These are phyloP conservation scores for Alosa sapidissima DNA, from an alignment of 2,797 vertebrate species.

Conservation along the genomic window DNA sequence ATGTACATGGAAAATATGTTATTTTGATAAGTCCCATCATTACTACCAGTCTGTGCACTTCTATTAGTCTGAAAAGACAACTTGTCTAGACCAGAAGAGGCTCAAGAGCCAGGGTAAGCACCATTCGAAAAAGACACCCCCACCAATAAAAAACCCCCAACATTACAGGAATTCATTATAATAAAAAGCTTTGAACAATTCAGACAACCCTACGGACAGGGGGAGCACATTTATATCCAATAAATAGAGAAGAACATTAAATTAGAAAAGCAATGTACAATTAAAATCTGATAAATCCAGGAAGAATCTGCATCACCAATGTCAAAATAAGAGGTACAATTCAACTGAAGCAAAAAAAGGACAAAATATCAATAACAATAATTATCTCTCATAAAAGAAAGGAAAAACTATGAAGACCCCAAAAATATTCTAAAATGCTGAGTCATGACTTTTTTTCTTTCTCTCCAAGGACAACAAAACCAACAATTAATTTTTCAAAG, in stretches of 20 bases:
- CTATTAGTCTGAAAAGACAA: conserved; percentile 68
- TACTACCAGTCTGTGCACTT: conserved; percentile 72
- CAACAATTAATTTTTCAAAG: conserved; percentile 64
- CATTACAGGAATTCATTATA: conserved; percentile 31
- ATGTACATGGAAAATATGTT: conserved; percentile 3
- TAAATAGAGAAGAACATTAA: conserved; percentile 76
- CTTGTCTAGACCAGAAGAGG: conserved; percentile 65
- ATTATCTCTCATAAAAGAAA: conserved; percentile 51
- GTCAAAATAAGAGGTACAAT: conserved; percentile 65
- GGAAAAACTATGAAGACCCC: conserved; percentile 54
- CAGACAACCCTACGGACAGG: conserved; percentile 64
- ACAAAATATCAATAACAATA: conserved; percentile 51
- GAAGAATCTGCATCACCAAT: conserved; percentile 64
- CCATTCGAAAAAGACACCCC: conserved; percentile 55
- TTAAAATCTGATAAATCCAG: conserved; percentile 42
- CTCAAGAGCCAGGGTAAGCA: conserved; percentile 60
- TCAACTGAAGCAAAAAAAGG: conserved; percentile 64
- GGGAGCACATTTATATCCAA: conserved; percentile 75
- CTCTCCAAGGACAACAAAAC: conserved; percentile 55
- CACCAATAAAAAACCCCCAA: conserved; percentile 43
- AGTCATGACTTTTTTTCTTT: conserved; percentile 59
- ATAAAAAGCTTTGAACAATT: conserved; percentile 59
- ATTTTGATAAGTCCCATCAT: conserved; percentile 65
- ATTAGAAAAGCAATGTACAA: conserved; percentile 67
- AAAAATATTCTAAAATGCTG: conserved; percentile 56